Conservation (phyloP, 2,888 invertebrate genomes). For the Drosophila robusta region DNA sequence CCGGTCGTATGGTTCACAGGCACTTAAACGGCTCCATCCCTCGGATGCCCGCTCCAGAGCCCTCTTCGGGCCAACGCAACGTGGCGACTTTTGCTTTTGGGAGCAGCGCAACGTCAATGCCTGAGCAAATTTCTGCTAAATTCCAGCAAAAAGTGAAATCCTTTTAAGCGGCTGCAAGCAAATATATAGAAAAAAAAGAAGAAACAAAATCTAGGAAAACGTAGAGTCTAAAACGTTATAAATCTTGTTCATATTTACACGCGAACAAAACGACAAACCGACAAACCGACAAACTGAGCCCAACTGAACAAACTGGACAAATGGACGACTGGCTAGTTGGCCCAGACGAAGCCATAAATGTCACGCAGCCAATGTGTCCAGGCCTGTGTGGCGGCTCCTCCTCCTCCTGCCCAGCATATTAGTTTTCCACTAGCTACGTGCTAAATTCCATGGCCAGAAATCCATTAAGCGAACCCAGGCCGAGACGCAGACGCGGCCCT, state of each 20-base stretch:
- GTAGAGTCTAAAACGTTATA: slow-evolving; percentile 64
- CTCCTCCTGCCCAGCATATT: slow-evolving; percentile 56
- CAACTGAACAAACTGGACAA: slow-evolving; percentile 18
- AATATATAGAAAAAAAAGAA: too few relatives aligned
- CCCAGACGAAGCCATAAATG: slow-evolving; percentile 74
- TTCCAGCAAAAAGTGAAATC: slow-evolving; percentile 76
- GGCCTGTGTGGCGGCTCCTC: background rate
- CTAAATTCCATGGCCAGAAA: slow-evolving; percentile 74
- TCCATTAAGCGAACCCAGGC: slow-evolving; percentile 64
- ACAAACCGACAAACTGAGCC: slow-evolving; percentile 28
- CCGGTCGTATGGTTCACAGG: slow-evolving; percentile 40
- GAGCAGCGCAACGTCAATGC: slow-evolving; percentile 38
- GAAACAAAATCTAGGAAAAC: slow-evolving; percentile 64
- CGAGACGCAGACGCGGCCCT: slow-evolving; percentile 1
- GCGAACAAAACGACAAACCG: slow-evolving; percentile 61
- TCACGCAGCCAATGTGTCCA: slow-evolving; percentile 56
- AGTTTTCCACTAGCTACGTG: slow-evolving; percentile 74
- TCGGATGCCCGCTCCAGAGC: too few relatives aligned
- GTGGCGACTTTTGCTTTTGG: slow-evolving; percentile 37
- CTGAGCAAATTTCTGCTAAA: slow-evolving; percentile 47
- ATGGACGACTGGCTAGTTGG: slow-evolving; percentile 21
- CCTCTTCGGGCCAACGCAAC: slow-evolving; percentile 7
- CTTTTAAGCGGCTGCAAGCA: slow-evolving; percentile 70
- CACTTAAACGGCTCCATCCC: slow-evolving; percentile 37
- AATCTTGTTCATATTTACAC: slow-evolving; percentile 78